phyloP scores from a whole-genome alignment of 2,797 vertebrate species.

The Arrhamphus sclerolepis region DNA sequence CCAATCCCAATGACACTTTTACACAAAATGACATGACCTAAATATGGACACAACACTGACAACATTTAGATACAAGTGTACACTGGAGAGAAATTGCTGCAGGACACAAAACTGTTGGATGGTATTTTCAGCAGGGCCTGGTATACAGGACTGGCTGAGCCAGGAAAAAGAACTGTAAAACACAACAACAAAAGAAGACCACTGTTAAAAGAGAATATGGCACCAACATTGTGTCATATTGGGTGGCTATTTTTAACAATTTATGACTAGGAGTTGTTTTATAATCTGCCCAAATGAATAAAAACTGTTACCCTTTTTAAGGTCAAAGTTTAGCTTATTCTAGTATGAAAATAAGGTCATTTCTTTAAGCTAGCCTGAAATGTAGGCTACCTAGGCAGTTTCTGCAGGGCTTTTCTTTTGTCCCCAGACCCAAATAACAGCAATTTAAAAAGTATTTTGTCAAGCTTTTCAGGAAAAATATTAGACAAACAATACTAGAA shows the following conservation, averaged over 20 bases:
- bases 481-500: no score
- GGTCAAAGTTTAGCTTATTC: slow-evolving; percentile 1
- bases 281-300: slow-evolving; percentile 15
- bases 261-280: slow-evolving; percentile 38
- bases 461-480: neutral
- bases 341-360: neutral
- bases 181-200: slow-evolving; percentile 99
- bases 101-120: slow-evolving; percentile 99
- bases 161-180: slow-evolving; percentile 99
- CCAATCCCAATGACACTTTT: slow-evolving; percentile 36
- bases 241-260: slow-evolving; percentile 72
- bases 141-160: slow-evolving; percentile 99
- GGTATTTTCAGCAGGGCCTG: slow-evolving; percentile 99
- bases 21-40: slow-evolving; percentile 72
- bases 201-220: slow-evolving; percentile 96
- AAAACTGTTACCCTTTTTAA: slow-evolving; percentile 9
- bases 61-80: slow-evolving; percentile 88
- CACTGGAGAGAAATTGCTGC: slow-evolving; percentile 98
- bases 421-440: slow-evolving; percentile 17
- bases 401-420: neutral
- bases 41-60: slow-evolving; percentile 88
- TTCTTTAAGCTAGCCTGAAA: neutral
- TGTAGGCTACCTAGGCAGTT: neutral
- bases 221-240: slow-evolving; percentile 92
- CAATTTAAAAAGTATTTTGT: neutral